Base-by-base conservation (phyloP, 2,888 invertebrate species). In the Trachelus stipa region DNA sequence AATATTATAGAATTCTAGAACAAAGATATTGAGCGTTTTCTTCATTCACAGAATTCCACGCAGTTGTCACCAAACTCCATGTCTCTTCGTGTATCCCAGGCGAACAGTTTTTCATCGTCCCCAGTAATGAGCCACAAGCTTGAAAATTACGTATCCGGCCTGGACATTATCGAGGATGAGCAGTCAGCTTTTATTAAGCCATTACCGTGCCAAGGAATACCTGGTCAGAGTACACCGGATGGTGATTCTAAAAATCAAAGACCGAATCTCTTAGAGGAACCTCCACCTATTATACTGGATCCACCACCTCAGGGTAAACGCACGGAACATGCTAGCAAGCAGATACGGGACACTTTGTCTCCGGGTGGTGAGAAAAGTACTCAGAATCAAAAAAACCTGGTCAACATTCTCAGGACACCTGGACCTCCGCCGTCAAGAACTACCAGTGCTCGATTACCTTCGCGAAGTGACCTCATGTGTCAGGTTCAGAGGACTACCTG, bases 381-480 rank as follows among this genome's bases (percentile, higher is more conserved):
- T 68, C 77, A 79, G 73, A 73, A 69, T 30, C 81, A 83, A 77
- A 79, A 81, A 73, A 82, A 80, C 68, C 77, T 90, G 33, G 84
- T 87, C 2, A 88, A 87, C 31, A 88, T 89, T 37, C 75, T 90
- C 68, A 80, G 88, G 73, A 86, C 86, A 33, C 80, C 88, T 35
- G 87, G 89, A 79, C 87, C 89, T 75, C 88, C 86, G 11, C 90
- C 87, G n/a, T 89, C 88, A 80, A 88, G 97, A 84, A 95, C 96
- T 74, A 97, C 97, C 40, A 97, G 97, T 92, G 97, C 97, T 88
- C 96, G 96, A 90, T 95, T 97, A 80, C 96, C 97, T 9, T 96
- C 97, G 88, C 94, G 96, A 77, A 97, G 96, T 91, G 97, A 97
- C 89, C 93, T 97, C 90, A 96, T 97, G 96, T 95, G 95, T 34